These are phyloP conservation scores for Lomographa bimaculata DNA, from an alignment of 2,888 invertebrate species.

Conservation along the genomic window DNA sequence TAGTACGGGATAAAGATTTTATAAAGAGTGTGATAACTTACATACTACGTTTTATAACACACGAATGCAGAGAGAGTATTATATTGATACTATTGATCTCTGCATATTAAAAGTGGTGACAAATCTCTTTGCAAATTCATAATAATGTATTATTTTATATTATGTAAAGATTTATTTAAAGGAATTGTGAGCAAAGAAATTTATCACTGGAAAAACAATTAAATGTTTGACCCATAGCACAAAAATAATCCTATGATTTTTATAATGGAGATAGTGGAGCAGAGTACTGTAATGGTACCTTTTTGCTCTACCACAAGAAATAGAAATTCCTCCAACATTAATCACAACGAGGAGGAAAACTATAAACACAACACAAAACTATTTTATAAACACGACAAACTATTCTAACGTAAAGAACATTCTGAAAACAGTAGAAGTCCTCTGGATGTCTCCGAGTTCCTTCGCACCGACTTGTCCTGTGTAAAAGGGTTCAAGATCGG, in stretches of 20 bases:
- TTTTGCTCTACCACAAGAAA: constrained; percentile 46
- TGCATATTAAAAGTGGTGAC: constrained; percentile 34
- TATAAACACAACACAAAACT: constrained; percentile 50
- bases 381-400: constrained; percentile 47
- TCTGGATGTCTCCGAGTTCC: constrained; percentile 50
- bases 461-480: constrained; percentile 72
- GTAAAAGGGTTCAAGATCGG: constrained; percentile 75
- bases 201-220: constrained; percentile 39
- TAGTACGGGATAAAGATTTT: too few species aligned
- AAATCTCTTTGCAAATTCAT: constrained; percentile 19
- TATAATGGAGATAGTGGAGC: constrained; percentile 43
- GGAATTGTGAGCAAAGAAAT: constrained; percentile 52
- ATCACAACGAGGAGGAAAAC: constrained; percentile 33
- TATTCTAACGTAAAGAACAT: constrained; percentile 46
- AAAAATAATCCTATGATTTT: constrained; percentile 45
- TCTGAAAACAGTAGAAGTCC: constrained; percentile 39
- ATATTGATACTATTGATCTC: constrained; percentile 69
- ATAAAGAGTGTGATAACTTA: too few species aligned
- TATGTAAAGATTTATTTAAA: too few species aligned
- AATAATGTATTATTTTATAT: too few species aligned
- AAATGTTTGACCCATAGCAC: constrained; percentile 22
- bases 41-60: constrained; percentile 48
- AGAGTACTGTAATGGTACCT: constrained; percentile 69
- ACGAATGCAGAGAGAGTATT: constrained; percentile 60
- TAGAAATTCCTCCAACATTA: constrained; percentile 37